Evolutionary conservation across 2,888 invertebrate genomes (phyloP), one percentile per base, ranked within the genome.

Genomic region (Orthonychiurus folsomi): DNA sequence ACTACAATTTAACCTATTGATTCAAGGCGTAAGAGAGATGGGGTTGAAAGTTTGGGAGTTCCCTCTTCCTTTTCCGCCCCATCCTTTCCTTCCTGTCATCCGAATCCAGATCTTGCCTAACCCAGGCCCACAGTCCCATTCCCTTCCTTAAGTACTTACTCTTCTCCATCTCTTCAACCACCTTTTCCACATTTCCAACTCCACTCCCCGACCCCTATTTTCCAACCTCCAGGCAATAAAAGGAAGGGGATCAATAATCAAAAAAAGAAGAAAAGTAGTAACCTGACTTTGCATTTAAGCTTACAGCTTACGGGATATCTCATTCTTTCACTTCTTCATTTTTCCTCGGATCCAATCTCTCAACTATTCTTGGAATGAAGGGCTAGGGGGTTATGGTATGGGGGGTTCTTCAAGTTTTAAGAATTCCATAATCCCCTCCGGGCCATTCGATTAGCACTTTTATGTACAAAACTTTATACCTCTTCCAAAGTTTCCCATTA

Each of bases 231-330:
- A 3, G 23, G 15, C 54, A 54, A 25, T 12, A 54, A 54, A 9
- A 54, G 3, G 23, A 25, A 54, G 50, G 50, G 12, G 52, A n/a
- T 20, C 9, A 54, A 54, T 24, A 54, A 54, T 24, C 21, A 54
- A 54, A 21, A 54, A 23, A 21, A 21, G 25, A 54, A 21, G 9
- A 23, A 54, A 54, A 54, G 54, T 24, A 54, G 25, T 54, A 21
- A 25, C 21, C 21, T 24, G 24, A 54, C 54, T 21, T 54, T 54
- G 25, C 21, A 21, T 54, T 54, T 25, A 25, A 54, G 24, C 54
- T 54, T 54, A 54, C 18, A 21, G 25, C 21, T 25, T 54, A 18
- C 50, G 20, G 24, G 23, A 54, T 37, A 37, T 37, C 37, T 37
- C 37, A 37, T 37, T 37, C 37, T 37, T 37, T 37, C 37, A 37